Base-by-base conservation (phyloP, 2,888 invertebrate species). In the Ormyrus thymus region DNA sequence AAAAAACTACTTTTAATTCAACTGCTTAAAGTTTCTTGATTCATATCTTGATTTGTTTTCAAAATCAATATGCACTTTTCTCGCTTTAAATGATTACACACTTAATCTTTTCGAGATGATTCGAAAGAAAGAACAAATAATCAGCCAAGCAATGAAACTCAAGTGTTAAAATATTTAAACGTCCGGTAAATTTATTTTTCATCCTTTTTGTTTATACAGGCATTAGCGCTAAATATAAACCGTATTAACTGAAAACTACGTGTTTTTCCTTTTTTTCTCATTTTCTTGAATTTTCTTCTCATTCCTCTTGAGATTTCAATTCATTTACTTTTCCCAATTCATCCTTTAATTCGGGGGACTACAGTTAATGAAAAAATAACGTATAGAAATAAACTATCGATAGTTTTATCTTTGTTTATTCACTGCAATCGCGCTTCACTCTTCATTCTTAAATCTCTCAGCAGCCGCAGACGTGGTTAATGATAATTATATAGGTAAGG, bases 381-480 rank as follows among this genome's bases (percentile, higher is more conserved):
- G 84, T 87, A 87, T 86, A 86, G 85, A 88, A 89, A 89, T 87
- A 88, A 88, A 87, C 87, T 88, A 87, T 89, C 85, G 86, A 86
- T 86, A 87, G 85, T 55, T 79, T 56, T 69, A 68, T 66, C 61
- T 72, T 76, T 76, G 64, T 68, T 80, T 81, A 82, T 74, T 81
- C 70, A 29, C 29, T 72, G 29, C 51, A 43, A 8, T 8, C 61
- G 56, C 7, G 11, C 56, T 62, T 62, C 45, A 50, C 55, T 64
- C 56, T 51, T 46, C 11, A 13, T 45, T 53, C 55, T 55, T 66
- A 61, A 66, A 55, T 70, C 62, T 45, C 61, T 72, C 62, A 50
- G 15, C 55, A 58, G 69, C 48, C 74, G 43, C 45, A 50, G 66
- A 74, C 64, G 72, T 73, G 43, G 79, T 48, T 71, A 61, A 7